Evolutionary conservation across 2,888 invertebrate species (phyloP), one percentile per base, ranked within the genome.

Genomic region (Drosophila emarginata): DNA sequence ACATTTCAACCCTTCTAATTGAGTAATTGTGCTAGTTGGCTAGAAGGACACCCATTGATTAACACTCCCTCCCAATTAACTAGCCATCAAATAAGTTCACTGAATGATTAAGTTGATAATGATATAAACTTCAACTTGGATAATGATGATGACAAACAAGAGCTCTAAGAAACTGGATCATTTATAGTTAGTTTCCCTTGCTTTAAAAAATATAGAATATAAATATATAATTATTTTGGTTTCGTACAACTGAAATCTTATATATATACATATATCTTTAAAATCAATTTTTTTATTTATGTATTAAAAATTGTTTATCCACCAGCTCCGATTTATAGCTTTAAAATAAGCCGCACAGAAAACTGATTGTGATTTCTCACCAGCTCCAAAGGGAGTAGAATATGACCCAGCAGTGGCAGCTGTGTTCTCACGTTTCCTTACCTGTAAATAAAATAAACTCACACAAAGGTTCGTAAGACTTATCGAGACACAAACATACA

Each of bases 21-120:
- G 85, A 81, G 73, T 87, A 67, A 71, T 88, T 87, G 65, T 80
- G 78, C 78, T 78, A 68, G 18, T 15, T 45, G 59, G 28, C n/a
- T 23, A 4, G 50, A 36, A 39, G 57, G 61, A 50, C 12, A 61
- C 45, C 53, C 88, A 85, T 69, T 81, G 75, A 84, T 84, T 88
- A 80, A 59, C 54, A n/a, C 52, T 9, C 15, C 69, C 74, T 64
- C 64, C 65, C 77, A 81, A 81, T 85, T 76, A 72, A 28, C 37
- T 7, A 2, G 23, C 50, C 57, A 40, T 64, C 56, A 56, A 28
- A n/a, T 15, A 66, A 70, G 64, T 51, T 61, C 32, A 52, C 57
- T 64, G 54, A 59, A 84, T 87, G 82, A 67, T 53, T 57, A 58
- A 23, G 68, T 66, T 59, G 76, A 40, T 36, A n/a, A n/a, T n/a